These are phyloP conservation scores for Bradypus variegatus DNA, from an alignment of 2,797 vertebrate genomes.

Conservation along the genomic window DNA sequence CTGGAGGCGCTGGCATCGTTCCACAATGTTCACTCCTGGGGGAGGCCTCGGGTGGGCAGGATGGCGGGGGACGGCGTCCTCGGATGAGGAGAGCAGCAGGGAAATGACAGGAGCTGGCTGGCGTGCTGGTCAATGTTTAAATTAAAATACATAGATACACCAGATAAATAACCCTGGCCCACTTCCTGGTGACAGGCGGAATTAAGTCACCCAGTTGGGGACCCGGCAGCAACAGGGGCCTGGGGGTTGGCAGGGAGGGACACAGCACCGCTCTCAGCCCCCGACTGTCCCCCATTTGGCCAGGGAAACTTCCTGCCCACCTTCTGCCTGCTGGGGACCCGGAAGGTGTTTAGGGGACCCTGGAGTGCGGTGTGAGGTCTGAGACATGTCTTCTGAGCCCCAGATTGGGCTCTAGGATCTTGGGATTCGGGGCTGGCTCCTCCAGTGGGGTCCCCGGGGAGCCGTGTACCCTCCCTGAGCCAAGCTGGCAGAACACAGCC, in stretches of 20 bases:
- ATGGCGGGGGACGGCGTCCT: neutral
- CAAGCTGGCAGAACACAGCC: accelerated
- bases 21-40: neutral
- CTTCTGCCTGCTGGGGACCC: neutral
- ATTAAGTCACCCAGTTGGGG: constrained; percentile 40
- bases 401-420: neutral
- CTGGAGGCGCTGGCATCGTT: neutral
- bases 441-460: neutral
- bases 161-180: constrained; percentile 32
- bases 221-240: neutral
- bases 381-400: neutral
- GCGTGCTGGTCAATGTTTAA: constrained; percentile 41
- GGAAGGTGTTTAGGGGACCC: accelerated
- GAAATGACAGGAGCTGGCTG: neutral
- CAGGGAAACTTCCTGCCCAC: accelerated
- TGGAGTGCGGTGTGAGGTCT: neutral
- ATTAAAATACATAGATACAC: constrained; percentile 55
- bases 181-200: constrained; percentile 35
- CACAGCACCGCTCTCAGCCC: accelerated
- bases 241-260: neutral
- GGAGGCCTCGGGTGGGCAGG: neutral
- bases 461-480: neutral
- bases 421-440: neutral
- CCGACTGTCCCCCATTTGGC: too few relatives aligned
- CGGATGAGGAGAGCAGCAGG: neutral